Evolutionary conservation across 92 coral and sea anemone species (phyloP), one percentile per base, ranked within the genome.

Genomic region (Actinernus sp.): DNA sequence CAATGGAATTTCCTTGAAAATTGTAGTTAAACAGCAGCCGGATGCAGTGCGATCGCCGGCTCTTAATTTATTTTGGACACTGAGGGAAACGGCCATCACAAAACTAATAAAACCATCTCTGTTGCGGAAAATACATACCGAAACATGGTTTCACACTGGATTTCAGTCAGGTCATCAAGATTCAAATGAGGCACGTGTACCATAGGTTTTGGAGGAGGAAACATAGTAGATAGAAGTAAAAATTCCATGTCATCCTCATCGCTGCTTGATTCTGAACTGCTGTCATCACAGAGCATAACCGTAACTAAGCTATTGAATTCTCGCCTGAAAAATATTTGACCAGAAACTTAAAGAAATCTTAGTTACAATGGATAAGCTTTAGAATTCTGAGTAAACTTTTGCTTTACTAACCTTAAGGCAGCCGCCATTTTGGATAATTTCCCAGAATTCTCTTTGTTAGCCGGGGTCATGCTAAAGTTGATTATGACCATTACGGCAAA

Each of bases 351-450:
- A n/a, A n/a, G n/a, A n/a, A n/a, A n/a, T n/a, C n/a, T n/a, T n/a
- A n/a, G n/a, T n/a, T n/a, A n/a, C n/a, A n/a, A n/a, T n/a, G n/a
- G n/a, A n/a, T n/a, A n/a, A n/a, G n/a, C n/a, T n/a, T n/a, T n/a
- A n/a, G n/a, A n/a, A n/a, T n/a, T n/a, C n/a, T n/a, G n/a, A n/a
- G 61, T n/a, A n/a, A n/a, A n/a, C n/a, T n/a, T n/a, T n/a, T n/a
- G n/a, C n/a, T n/a, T n/a, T n/a, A 58, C 65, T 32, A n/a, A 78
- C 72, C 78, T 81, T 59, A 81, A 63, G 34, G 68, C 87, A 61
- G 79, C 87, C 40, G 79, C 79, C 79, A 80, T 80, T 49, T 80
- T 80, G 29, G 28, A 22, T 9, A 40, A 45, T n/a, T n/a, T n/a
- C 87, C 87, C 79, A 80, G 56, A 71, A 70, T 80, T 53, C 79